Percentiles rank a stretch among this genome's conserved stretches.
phyloP scores from a whole-genome alignment of 2,113 vertebrate genomes.

The Trichomycterus rosablanca region DNA sequence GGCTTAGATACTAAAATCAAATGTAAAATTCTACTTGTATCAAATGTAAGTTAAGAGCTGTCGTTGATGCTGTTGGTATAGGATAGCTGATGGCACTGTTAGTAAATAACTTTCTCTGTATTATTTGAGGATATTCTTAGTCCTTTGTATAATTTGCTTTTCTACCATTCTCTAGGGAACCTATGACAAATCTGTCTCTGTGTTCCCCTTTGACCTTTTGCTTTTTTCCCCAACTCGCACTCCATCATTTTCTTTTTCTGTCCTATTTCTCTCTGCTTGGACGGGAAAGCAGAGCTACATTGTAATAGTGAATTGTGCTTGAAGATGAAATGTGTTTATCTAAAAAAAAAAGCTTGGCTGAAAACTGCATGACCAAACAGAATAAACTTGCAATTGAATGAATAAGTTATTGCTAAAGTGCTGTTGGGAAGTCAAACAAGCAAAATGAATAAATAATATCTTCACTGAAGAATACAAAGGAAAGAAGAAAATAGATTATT shows the following conservation, averaged over 20 bases:
- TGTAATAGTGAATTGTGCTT: slow-evolving; percentile 2
- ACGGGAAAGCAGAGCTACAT: not conserved
- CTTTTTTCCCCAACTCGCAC: not conserved
- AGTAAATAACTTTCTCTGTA: not conserved
- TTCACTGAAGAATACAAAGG: slow-evolving; percentile 6
- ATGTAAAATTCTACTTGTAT: too few species aligned
- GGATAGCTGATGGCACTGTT: too few species aligned
- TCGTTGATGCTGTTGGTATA: too few species aligned
- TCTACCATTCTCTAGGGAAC: not conserved
- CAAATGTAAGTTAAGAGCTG: too few species aligned
- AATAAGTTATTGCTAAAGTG: slow-evolving; percentile 46
- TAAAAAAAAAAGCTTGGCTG: slow-evolving; percentile 28
- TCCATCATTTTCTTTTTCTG: not conserved
- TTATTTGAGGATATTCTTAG: not conserved
- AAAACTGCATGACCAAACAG: slow-evolving; percentile 42
- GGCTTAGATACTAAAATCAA: too few species aligned
- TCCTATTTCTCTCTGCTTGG: not conserved
- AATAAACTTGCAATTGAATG: slow-evolving; percentile 37
- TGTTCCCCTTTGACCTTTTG: not conserved
- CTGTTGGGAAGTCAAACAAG: slow-evolving; percentile 35
- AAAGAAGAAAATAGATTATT: not conserved
- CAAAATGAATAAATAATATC: too few species aligned
- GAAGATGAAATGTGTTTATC: slow-evolving; percentile 22
- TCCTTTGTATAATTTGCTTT: not conserved
- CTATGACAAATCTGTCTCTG: not conserved